phyloP scores from a whole-genome alignment of 2,888 invertebrate species.

The Rhagophthalmus giganteus region DNA sequence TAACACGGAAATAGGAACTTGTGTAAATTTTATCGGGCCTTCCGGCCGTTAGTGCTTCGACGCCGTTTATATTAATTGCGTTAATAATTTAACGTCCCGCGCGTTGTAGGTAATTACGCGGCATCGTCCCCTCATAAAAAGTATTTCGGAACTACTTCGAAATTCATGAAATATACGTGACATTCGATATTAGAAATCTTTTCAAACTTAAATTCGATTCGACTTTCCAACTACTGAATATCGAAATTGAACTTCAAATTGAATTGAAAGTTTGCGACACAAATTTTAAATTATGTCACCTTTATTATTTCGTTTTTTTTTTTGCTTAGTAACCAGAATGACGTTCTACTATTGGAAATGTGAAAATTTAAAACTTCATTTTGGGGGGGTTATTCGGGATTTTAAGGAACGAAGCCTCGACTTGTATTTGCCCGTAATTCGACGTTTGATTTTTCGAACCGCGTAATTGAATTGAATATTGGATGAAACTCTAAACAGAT shows the following conservation, averaged over 20 bases:
- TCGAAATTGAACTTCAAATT: slow-evolving; percentile 30
- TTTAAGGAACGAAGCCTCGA: slow-evolving; percentile 9
- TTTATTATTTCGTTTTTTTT: slow-evolving; percentile 24
- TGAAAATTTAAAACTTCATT: slow-evolving; percentile 30
- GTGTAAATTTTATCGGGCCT: slow-evolving; percentile 33
- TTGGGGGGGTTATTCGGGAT: slow-evolving; percentile 25
- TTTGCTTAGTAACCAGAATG: slow-evolving; percentile 7
- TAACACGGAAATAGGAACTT: no score
- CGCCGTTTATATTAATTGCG: no score
- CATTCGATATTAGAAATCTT: slow-evolving; percentile 32
- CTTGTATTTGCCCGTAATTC: slow-evolving; percentile 11
- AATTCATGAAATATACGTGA: slow-evolving; percentile 31
- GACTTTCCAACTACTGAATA: slow-evolving; percentile 31
- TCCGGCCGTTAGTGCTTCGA: slow-evolving; percentile 31
- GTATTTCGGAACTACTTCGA: slow-evolving; percentile 14
- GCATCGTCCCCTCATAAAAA: no score
- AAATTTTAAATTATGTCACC: slow-evolving; percentile 31
- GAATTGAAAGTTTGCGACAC: slow-evolving; percentile 31
- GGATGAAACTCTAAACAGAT: slow-evolving; percentile 9
- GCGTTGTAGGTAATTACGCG: no score
- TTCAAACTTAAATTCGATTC: slow-evolving; percentile 30
- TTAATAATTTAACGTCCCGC: no score
- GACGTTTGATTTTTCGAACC: slow-evolving; percentile 15
- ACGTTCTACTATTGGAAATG: slow-evolving; percentile 8
- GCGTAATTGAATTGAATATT: slow-evolving; percentile 20